Evolutionary conservation across 2,113 vertebrate genomes (phyloP).

Genomic region (Pedionomus torquatus): DNA sequence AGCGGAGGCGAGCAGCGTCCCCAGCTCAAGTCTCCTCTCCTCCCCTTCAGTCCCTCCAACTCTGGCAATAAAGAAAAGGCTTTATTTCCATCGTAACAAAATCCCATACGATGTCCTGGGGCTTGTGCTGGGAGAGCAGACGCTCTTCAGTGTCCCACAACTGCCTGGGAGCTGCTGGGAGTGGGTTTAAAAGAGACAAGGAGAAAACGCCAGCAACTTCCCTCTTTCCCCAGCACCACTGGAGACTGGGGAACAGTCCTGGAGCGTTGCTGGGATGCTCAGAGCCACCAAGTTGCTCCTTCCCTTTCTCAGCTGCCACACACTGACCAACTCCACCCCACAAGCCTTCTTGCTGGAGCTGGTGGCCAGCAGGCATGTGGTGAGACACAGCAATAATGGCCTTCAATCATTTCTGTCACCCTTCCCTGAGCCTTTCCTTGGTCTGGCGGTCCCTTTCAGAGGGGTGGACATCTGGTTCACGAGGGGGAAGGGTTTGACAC

Average conservation of each 20-base stretch:
- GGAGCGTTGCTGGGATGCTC: background rate
- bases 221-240: background rate
- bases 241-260: background rate
- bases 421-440: background rate
- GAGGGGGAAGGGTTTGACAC: no score
- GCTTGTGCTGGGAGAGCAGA: background rate
- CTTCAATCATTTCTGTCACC: background rate
- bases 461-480: no score
- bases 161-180: background rate
- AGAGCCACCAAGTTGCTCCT: background rate
- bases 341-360: background rate
- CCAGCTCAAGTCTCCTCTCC: background rate
- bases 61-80: fast-evolving
- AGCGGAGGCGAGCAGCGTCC: background rate
- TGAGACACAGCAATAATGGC: background rate
- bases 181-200: background rate
- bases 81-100: background rate
- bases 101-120: background rate
- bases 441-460: background rate
- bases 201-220: background rate
- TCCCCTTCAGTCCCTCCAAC: background rate
- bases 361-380: fast-evolving
- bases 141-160: fast-evolving
- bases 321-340: fast-evolving
- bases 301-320: background rate